Conservation (phyloP, 2,113 vertebrate species). For the Panthera tigris region DNA sequence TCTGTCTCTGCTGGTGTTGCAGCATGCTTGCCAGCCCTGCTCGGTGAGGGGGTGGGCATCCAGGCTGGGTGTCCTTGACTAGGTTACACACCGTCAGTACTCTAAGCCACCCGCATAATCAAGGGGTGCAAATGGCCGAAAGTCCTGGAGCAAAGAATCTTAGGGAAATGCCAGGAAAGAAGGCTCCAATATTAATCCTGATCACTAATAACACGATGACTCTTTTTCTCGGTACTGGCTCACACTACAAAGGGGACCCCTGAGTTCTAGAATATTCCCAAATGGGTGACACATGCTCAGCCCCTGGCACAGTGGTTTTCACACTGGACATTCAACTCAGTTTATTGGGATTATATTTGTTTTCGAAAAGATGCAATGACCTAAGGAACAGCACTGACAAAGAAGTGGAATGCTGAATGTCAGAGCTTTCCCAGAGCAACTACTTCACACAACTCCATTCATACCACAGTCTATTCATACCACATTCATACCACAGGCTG, state of each 20-base stretch:
- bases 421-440: not conserved
- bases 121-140: not conserved
- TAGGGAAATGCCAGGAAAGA: not conserved
- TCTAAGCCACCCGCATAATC: not conserved
- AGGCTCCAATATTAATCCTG: not conserved
- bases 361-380: not conserved
- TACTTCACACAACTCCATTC: not conserved
- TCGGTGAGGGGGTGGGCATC: slow-evolving; percentile 25
- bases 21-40: slow-evolving; percentile 35
- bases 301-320: not conserved
- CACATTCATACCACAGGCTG: no score
- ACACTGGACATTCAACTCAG: not conserved
- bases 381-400: not conserved
- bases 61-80: slow-evolving; percentile 25
- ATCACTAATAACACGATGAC: not conserved
- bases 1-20: slow-evolving; percentile 1
- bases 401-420: not conserved
- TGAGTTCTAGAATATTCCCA: not conserved
- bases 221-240: not conserved
- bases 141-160: not conserved
- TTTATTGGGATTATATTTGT: not conserved
- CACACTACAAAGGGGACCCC: not conserved
- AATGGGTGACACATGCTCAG: not conserved
- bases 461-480: not conserved
- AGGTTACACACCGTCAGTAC: slow-evolving; percentile 5